Evolutionary conservation across 2,113 vertebrate genomes (phyloP).

Genomic region (Montifringilla adamsi): DNA sequence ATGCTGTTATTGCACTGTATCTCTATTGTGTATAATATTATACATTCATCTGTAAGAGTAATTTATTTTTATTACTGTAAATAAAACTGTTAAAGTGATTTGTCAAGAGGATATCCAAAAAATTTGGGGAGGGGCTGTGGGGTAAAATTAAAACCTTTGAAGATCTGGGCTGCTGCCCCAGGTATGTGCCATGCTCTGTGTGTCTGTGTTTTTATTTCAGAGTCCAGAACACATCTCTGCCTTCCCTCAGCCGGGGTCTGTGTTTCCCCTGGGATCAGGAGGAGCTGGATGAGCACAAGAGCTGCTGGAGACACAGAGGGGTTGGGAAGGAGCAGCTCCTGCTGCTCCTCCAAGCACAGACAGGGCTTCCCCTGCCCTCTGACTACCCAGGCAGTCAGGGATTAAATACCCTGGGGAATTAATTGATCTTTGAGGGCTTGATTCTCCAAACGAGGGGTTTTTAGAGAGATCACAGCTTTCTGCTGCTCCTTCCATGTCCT

Average conservation of each 20-base stretch:
- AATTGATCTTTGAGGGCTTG: neutral
- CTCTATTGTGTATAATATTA: constrained; percentile 72
- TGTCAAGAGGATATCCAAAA: constrained; percentile 53
- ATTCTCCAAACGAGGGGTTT: neutral
- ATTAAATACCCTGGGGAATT: neutral
- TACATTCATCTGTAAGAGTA: constrained; percentile 77
- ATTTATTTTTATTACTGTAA: constrained; percentile 84
- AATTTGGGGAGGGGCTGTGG: neutral
- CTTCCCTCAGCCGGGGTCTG: neutral
- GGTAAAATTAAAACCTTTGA: constrained; percentile 31
- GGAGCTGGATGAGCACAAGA: neutral
- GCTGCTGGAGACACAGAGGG: neutral
- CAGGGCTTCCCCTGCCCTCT: neutral
- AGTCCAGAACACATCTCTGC: neutral
- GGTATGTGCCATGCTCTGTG: constrained; percentile 18
- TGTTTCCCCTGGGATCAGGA: neutral
- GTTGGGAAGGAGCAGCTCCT: neutral
- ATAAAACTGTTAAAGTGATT: constrained; percentile 66
- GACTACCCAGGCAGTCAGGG: neutral
- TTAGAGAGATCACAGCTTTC: neutral
- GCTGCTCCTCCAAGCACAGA: neutral
- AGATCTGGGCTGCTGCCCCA: constrained; percentile 51
- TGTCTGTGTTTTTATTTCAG: constrained; percentile 7
- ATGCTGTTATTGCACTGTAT: constrained; percentile 69
- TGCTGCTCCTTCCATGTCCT: neutral